Base-by-base conservation (phyloP, 2,113 vertebrate species). In the Equus quagga region DNA sequence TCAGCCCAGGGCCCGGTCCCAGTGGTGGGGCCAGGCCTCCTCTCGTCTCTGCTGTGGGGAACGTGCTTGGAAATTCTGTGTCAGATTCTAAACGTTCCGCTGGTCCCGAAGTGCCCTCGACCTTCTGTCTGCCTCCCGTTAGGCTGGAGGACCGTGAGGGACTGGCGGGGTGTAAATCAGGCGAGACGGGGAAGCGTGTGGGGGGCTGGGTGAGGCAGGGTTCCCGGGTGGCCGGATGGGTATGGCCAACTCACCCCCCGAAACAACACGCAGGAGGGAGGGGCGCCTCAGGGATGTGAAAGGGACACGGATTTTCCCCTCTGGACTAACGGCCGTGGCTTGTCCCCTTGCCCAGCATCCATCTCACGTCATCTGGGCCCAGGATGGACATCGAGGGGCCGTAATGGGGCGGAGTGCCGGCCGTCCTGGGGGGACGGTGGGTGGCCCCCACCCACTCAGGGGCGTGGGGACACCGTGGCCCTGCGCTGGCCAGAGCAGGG, bases 271-370 rank as follows among this genome's bases (percentile, higher is more conserved):
- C 13, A 14, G 51, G 51, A 54, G 51, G 51, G 51, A 54, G 51
- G 51, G 24, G 49, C 3, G 14, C 4, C n/a, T 78, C 23, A 1
- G 64, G 64, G 9, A 33, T 2, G 1, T 28, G 33, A 12, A 8
- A 31, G 3, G 44, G 67, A 31, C 11, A 3, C 0, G 1, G 18
- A 26, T 28, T 3, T 24, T 15, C 13, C 33, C 13, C 2, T 17
- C 3, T 18, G 51, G 28, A 82, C 6, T 0, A 10, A 58, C 1
- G 1, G 0, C 1, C 54, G 36, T 23, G 49, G 2, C 72, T 79
- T 8, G 41, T 19, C 49, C 4, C 49, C 10, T 1, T 44, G 33
- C 8, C 69, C 33, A 9, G 24, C 26, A 1, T 19, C 36, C 44
- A 17, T 19, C 54, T 72, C n/a, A 36, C 2, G 0, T 13, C 5